A percentile compares a stretch with the other conserved stretches of the same genome.
Evolutionary conservation across 2,888 invertebrate genomes (phyloP).

Genomic region (Eurytoma adleriae): DNA sequence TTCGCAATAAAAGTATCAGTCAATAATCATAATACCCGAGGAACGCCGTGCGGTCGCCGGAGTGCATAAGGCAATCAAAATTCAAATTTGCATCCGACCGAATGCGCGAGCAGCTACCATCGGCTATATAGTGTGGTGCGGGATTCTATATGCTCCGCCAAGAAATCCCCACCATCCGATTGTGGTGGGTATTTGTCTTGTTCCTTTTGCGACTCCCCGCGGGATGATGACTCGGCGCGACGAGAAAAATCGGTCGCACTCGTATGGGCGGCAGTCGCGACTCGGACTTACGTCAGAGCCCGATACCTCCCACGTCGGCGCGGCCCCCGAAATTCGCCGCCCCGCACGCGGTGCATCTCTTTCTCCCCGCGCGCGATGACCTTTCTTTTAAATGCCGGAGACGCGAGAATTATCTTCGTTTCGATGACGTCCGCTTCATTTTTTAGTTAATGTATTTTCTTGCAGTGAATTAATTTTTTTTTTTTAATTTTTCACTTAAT

Average conservation of each 20-base stretch:
- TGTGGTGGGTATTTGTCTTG: neutral
- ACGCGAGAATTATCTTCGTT: neutral
- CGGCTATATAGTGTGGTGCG: neutral
- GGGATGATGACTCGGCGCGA: slow-evolving; percentile 1
- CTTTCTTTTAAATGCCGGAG: slow-evolving; percentile 2
- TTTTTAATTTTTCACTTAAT: too few species aligned
- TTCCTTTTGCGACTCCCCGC: slow-evolving; percentile 2
- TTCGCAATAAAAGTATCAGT: too few species aligned
- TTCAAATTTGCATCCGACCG: slow-evolving; percentile 24
- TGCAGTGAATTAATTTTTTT: too few species aligned
- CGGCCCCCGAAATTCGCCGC: slow-evolving; percentile 11
- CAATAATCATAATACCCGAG: too few species aligned
- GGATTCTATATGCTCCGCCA: neutral
- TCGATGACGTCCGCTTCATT: neutral
- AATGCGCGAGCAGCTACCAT: neutral
- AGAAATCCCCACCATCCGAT: neutral
- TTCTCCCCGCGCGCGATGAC: neutral
- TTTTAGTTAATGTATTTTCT: too few species aligned
- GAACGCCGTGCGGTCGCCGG: neutral
- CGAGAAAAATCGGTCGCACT: slow-evolving; percentile 15
- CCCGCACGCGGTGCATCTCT: neutral
- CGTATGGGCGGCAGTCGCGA: neutral
- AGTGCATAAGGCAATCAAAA: slow-evolving; percentile 13
- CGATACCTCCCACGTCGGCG: slow-evolving; percentile 47
- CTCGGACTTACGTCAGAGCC: slow-evolving; percentile 36